Base-by-base conservation (phyloP, 2,113 vertebrate genomes). In the Colaptes auratus region DNA sequence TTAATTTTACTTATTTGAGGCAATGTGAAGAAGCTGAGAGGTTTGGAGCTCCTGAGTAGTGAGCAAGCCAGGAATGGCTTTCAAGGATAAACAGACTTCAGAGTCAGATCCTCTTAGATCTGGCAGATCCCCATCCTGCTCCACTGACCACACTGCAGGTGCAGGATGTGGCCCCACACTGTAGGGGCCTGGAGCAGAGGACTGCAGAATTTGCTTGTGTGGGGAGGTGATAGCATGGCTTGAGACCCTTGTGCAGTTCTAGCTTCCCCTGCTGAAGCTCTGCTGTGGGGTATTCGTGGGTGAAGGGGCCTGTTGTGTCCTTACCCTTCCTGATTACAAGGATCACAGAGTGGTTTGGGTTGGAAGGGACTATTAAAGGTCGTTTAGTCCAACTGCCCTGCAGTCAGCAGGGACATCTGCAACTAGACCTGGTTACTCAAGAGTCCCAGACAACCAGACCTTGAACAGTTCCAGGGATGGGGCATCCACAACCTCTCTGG, bases 221-320 rank as follows among this genome's bases (percentile, higher is more conserved):
- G 60, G 69, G 53, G 28, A 35, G 42, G 27, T 25, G 52, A 25
- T 55, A 90, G 17, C 0, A 0, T 5, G 58, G 63, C 71, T 76
- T 44, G 27, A 35, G 74, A 2, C 61, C 11, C 0, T 35, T 0
- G 0, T 23, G 2, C 30, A 58, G 74, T 31, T 65, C 9, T 48
- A 82, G 63, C 53, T 82, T 71, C 53, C 33, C 35, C n/a, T 33
- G 61, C 70, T 84, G 70, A 46, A 0, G 7, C 31, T 84, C 39
- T 70, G 50, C 66, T 6, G n/a, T 14, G 67, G 67, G 39, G 55
- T 44, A 39, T 88, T 56, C 48, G 79, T 3, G 3, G 46, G n/a
- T 6, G 33, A 12, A 39, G 35, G 13, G 2, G 18, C 36, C 67
- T 46, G 75, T 75, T 70, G 44, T 85, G 56, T 46, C 0, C 0